phyloP scores from a whole-genome alignment of 2,888 invertebrate species.

The Chironomus tentans region DNA sequence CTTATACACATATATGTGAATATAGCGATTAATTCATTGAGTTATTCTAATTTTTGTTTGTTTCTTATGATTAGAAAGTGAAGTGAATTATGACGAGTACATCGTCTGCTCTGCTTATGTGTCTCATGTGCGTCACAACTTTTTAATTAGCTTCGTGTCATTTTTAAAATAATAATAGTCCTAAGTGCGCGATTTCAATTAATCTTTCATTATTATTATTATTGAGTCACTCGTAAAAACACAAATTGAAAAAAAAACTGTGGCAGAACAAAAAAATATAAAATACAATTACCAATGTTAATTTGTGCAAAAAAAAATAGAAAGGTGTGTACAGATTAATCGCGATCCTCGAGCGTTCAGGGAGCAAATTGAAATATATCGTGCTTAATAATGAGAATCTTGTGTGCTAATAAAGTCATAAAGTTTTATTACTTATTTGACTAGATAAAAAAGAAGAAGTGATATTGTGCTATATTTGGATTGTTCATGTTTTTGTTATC shows the following conservation, averaged over 20 bases:
- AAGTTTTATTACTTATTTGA: not conserved
- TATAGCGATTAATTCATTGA: too few relatives aligned
- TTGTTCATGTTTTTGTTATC: not conserved
- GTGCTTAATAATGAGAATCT: not conserved
- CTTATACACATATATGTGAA: too few relatives aligned
- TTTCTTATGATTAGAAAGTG: not conserved
- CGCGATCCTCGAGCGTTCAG: too few relatives aligned
- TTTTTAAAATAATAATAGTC: too few relatives aligned
- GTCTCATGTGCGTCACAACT: too few relatives aligned
- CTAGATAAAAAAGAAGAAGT: not conserved
- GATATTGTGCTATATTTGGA: not conserved
- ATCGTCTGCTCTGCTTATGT: too few relatives aligned
- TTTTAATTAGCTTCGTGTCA: not conserved
- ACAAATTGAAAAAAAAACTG: not conserved
- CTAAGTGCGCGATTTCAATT: not conserved
- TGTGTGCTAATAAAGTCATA: not conserved
- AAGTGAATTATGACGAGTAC: not conserved
- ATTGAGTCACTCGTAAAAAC: not conserved
- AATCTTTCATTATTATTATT: not conserved
- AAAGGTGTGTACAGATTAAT: not conserved
- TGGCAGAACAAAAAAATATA: not conserved
- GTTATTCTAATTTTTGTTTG: not conserved
- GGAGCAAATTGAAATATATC: not conserved
- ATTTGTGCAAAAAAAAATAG: not conserved
- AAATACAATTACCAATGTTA: not conserved